These are phyloP conservation scores for Palaemon carinicauda DNA, from an alignment of 1,140 invertebrate genomes.

Conservation along the genomic window DNA sequence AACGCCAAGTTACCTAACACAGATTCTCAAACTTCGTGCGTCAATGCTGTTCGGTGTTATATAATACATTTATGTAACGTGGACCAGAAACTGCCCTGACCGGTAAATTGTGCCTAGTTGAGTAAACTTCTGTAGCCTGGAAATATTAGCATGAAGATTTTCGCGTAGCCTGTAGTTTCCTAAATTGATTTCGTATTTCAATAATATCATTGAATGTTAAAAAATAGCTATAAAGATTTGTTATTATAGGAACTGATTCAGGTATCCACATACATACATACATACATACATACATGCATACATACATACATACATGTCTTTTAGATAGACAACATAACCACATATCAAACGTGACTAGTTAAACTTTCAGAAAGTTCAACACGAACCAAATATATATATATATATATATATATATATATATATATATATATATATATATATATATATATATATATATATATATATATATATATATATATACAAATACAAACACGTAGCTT, in stretches of 20 bases:
- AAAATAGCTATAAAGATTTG: not conserved
- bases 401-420: conserved; percentile 1
- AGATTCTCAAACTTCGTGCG: too few relatives aligned
- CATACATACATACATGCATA: not conserved
- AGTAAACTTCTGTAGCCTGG: not conserved
- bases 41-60: too few relatives aligned
- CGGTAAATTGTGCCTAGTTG: not conserved
- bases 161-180: too few relatives aligned
- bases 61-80: too few relatives aligned
- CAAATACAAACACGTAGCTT: too few relatives aligned
- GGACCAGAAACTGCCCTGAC: too few relatives aligned
- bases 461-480: not conserved
- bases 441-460: conserved; percentile 5
- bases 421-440: conserved; percentile 9
- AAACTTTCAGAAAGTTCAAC: not conserved
- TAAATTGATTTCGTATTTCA: too few relatives aligned
- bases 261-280: not conserved
- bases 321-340: too few relatives aligned
- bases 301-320: not conserved
- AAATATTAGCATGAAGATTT: not conserved
- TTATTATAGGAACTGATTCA: not conserved
- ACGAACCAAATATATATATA: too few relatives aligned
- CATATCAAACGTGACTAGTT: not conserved
- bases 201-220: too few relatives aligned
- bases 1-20: too few relatives aligned